Evolutionary conservation across 2,113 vertebrate genomes (phyloP), one percentile per base, ranked within the genome.

Genomic region (Suncus etruscus): DNA sequence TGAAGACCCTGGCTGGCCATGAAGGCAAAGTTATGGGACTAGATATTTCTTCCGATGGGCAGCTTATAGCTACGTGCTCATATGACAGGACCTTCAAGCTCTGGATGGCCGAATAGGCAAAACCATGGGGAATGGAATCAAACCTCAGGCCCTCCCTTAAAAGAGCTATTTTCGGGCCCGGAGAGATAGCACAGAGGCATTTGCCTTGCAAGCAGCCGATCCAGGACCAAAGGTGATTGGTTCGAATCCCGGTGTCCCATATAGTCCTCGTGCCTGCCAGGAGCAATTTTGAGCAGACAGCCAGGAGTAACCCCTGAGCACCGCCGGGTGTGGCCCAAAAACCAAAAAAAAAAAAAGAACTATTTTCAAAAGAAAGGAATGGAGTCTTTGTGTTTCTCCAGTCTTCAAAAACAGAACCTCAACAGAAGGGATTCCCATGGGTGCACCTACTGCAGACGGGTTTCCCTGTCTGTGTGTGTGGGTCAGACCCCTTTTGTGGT

Each of bases 21-120:
- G 99, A 99, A 96, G 99, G 99, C 3, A 99, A 99, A 97, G 99
- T 99, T 91, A 99, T 99, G 99, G 99, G 98, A 2, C 95, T 99
- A 15, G 99, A 99, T 72, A 97, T 99, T 90, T 99, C 99, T 29
- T 98, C 98, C 0, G 98, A 99, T 0, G 99, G 99, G 6, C 99
- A 99, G 69, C 98, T 99, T 69, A 99, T 99, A 72, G 99, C 99
- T 5, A 99, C 99, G 29, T 98, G 99, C 95, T 99, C 99, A 3
- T 99, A 99, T 0, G 99, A 99, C 96, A 98, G 99, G 83, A 99
- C 99, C 97, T 99, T 99, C 97, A 99, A 99, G 96, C 97, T 99
- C 24, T 99, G 99, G 99, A 97, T 99, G 95, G 98, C 99, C 0
- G 99, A 99, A 85, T 99, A 98, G 96, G 58, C 79, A 75, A 31